These are phyloP conservation scores for Protobothrops mucrosquamatus DNA, from an alignment of 2,113 vertebrate species.

Conservation along the genomic window DNA sequence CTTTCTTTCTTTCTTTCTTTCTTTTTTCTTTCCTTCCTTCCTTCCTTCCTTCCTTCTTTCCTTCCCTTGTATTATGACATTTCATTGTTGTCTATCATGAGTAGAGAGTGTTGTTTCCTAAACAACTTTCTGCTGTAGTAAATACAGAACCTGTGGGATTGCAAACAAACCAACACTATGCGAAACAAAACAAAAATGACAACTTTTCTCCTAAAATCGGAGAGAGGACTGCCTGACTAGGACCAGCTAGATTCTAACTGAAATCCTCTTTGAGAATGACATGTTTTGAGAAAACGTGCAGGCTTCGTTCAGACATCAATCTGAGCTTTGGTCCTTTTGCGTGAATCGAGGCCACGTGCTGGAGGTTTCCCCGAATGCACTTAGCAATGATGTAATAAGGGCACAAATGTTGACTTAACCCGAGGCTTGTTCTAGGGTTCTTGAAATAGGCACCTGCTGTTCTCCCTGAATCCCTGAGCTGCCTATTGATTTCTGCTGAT, in stretches of 20 bases:
- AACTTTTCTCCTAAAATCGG: background rate
- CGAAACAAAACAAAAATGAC: background rate
- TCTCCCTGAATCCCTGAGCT: background rate
- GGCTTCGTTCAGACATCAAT: background rate
- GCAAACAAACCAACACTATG: background rate
- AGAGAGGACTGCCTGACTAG: background rate
- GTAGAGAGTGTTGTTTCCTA: background rate
- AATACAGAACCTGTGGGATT: background rate
- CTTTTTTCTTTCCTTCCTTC: too few species aligned
- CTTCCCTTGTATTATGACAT: background rate
- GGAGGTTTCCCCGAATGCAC: background rate
- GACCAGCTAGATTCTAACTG: background rate
- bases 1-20: too few species aligned
- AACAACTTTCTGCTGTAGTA: background rate
- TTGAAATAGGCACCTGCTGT: background rate
- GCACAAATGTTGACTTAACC: too few species aligned
- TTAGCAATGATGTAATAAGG: background rate
- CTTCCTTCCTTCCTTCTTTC: background rate
- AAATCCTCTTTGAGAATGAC: background rate
- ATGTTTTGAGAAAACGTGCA: too few species aligned
- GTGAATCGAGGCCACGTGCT: background rate
- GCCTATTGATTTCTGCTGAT: background rate
- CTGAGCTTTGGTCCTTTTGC: background rate
- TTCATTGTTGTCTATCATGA: background rate
- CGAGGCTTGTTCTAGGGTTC: background rate